These are phyloP conservation scores for Drymodes brunneopygia DNA, from an alignment of 2,113 vertebrate genomes.

Conservation along the genomic window DNA sequence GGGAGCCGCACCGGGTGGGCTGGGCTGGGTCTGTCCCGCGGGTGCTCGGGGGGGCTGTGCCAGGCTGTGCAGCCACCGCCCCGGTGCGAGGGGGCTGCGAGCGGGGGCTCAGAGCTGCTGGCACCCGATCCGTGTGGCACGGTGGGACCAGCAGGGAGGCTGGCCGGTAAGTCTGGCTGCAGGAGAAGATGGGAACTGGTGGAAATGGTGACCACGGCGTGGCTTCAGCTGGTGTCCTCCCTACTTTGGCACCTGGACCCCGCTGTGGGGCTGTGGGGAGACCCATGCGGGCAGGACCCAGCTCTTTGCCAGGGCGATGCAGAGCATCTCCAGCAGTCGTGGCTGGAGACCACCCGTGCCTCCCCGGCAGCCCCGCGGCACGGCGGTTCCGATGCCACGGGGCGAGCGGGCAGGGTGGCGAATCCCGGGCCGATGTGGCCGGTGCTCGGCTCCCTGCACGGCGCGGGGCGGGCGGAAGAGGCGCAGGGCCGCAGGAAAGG, in stretches of 20 bases:
- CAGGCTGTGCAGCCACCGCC: neutral
- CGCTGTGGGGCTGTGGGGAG: accelerated
- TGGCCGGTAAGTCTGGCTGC: accelerated
- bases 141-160: neutral
- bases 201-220: accelerated
- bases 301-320: accelerated
- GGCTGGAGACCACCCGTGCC: accelerated
- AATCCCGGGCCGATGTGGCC: neutral
- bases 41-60: neutral
- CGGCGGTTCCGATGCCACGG: accelerated
- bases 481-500: constrained; percentile 43
- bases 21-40: accelerated
- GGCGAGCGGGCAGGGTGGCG: neutral
- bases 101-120: neutral
- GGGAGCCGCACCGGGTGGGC: accelerated
- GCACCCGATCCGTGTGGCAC: accelerated
- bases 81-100: accelerated
- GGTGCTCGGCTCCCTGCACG: neutral
- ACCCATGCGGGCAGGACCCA: accelerated
- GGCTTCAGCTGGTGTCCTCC: neutral
- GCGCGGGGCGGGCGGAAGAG: constrained; percentile 16
- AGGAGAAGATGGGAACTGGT: neutral
- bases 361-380: accelerated
- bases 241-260: accelerated
- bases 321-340: accelerated